These are phyloP conservation scores for Cordilura impudica DNA, from an alignment of 2,888 invertebrate genomes.

Conservation along the genomic window DNA sequence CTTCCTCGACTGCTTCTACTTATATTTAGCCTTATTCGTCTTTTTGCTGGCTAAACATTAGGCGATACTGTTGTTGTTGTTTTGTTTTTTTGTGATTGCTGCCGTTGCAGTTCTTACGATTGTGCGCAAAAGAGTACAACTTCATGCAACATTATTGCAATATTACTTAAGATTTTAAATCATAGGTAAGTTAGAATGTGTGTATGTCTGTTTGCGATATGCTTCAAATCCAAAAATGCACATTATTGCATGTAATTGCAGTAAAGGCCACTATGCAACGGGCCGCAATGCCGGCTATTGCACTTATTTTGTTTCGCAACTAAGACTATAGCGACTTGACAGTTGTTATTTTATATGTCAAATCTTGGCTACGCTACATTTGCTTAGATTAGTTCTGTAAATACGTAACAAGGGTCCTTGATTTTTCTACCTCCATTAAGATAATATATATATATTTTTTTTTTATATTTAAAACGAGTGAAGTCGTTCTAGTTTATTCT, in stretches of 20 bases:
- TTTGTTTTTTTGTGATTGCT: neutral
- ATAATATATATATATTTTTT: too few species aligned
- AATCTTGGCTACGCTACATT: neutral
- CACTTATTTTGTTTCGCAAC: conserved; percentile 5
- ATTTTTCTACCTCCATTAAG: too few species aligned
- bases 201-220: neutral
- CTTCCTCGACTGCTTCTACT: neutral
- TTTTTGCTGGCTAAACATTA: neutral
- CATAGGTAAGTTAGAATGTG: neutral
- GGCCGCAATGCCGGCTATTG: conserved; percentile 50
- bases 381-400: neutral
- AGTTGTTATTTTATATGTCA: neutral
- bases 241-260: conserved; percentile 10
- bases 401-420: too few species aligned
- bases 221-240: conserved; percentile 45
- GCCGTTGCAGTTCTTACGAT: conserved; percentile 21
- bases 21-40: neutral
- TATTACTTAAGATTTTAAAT: conserved; percentile 36
- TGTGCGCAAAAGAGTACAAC: conserved; percentile 41
- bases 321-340: conserved; percentile 16
- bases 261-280: conserved; percentile 29
- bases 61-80: neutral
- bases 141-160: conserved; percentile 61
- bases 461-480: too few species aligned
- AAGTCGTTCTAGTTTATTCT: too few species aligned